Base-by-base conservation (phyloP, 1,140 invertebrate genomes). In the Drosophila oshimai region DNA sequence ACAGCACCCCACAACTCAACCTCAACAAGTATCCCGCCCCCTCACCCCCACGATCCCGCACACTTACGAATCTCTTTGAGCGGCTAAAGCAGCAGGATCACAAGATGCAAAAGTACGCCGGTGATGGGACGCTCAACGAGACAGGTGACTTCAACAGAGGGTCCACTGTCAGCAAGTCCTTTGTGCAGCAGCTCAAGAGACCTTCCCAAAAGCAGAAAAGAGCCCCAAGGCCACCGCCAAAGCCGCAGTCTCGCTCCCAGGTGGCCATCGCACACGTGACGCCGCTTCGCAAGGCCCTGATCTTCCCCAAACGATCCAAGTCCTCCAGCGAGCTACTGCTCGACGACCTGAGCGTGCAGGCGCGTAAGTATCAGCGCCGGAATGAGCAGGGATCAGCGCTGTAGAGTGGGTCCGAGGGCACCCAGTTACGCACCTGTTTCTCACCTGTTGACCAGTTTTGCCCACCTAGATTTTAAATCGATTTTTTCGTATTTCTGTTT, bases 131-230 rank as follows among this genome's bases (percentile, higher is more conserved):
- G 45, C 57, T 90, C 2, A 81, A 87, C 41, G 29, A 50, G 17
- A 42, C 49, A 15, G 50, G 54, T 4, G 89, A 89, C 55, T 90
- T 91, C 29, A 77, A 90, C 49, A 70, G 90, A 2, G 90, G 90
- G 33, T 87, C 90, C 7, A 91, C 90, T 3, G 42, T 91, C 1
- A 91, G 90, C 39, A 89, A 91, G 45, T 91, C 90, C 17, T 91
- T 91, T 46, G 90, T 91, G 37, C 71, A 72, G n/a, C 88, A 89
- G 36, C 39, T 89, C 31, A 64, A 75, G 22, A 70, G 61, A 12
- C 67, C 77, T 12, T 76, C 83, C 41, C 75, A 74, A 37, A 88
- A 89, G 6, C 69, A 89, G 36, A 90, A 88, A 18, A 57, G 64
- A 4, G 74, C 84, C 0, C 89, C 89, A 4, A 44, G 76, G 17